Evolutionary conservation across 2,888 invertebrate genomes (phyloP).

Genomic region (Caenorhabditis becei): DNA sequence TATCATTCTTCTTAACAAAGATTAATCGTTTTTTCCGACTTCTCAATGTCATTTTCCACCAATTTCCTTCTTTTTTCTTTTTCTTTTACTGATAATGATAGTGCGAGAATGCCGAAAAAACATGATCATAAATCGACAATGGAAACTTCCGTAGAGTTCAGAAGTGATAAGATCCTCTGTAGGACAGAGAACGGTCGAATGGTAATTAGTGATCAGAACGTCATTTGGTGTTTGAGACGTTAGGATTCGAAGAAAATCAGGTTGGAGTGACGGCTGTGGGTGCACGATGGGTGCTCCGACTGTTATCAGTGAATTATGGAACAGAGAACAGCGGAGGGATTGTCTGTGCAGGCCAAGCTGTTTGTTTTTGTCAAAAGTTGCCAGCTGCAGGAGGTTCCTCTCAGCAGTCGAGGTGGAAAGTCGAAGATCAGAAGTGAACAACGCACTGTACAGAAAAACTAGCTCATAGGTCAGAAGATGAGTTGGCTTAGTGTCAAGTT

Average conservation of each 20-base stretch:
- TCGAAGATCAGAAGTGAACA: no score
- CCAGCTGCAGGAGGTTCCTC: no score
- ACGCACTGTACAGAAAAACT: no score
- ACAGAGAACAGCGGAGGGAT: no score
- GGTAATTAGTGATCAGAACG: constrained; percentile 4
- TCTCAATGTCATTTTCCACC: neutral
- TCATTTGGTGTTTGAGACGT: constrained; percentile 3
- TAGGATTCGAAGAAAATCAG: neutral
- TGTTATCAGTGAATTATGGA: neutral
- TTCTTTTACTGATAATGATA: neutral
- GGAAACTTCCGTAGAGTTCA: neutral
- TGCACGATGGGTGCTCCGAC: neutral
- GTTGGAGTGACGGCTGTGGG: neutral
- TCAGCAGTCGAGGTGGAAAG: no score
- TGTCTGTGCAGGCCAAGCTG: no score
- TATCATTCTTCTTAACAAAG: neutral
- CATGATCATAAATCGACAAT: constrained; percentile 2
- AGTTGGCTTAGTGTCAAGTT: no score
- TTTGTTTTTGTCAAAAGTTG: no score
- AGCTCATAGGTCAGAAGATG: no score
- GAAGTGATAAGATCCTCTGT: neutral
- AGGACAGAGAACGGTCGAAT: neutral
- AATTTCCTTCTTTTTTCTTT: neutral
- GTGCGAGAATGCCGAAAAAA: neutral
- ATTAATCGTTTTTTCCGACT: constrained; percentile 6